These are phyloP conservation scores for cat (Felis catus) DNA, from an alignment of 2,113 vertebrate species.

Conservation along the genomic window F.catus_Fca126_mat1.0 CM031419.1:136090001-136090500, in stretches of 20 bases:
- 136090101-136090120: background rate
- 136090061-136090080: background rate
- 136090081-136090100: background rate
- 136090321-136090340: no score
- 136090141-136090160: background rate
- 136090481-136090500: no score
- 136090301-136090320: no score
- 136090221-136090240: background rate
- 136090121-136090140: background rate
- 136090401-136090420: no score
- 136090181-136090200: background rate
- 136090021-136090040: background rate
- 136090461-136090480: no score
- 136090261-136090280: background rate
- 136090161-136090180: background rate
- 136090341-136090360: no score
- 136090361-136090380: no score
- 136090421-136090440: no score
- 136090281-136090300: background rate
- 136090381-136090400: no score
- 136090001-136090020: background rate
- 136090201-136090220: background rate
- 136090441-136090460: no score
- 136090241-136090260: background rate
- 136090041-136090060: background rate